A percentile compares a stretch with the other conserved stretches of the same genome.
phyloP scores from a whole-genome alignment of 2,888 invertebrate species.

The Rhaphigaster nebulosa region DNA sequence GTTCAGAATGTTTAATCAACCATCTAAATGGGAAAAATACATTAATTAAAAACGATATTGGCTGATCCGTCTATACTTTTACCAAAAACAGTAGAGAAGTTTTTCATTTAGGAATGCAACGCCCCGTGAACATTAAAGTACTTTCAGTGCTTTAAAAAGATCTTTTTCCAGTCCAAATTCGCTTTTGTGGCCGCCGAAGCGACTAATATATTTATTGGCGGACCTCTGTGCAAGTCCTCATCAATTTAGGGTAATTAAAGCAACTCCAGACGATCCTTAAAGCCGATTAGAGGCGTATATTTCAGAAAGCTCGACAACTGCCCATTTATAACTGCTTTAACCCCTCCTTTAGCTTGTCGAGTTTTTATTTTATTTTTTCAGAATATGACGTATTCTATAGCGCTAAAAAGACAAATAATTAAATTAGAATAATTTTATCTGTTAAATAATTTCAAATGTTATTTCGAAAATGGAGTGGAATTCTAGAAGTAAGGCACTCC shows the following conservation, averaged over 20 bases:
- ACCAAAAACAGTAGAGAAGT: background rate
- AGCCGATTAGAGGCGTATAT: constrained; percentile 43
- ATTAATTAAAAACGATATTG: background rate
- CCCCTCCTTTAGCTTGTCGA: background rate
- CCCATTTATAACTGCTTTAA: background rate
- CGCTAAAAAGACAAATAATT: background rate
- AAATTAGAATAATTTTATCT: too few relatives aligned
- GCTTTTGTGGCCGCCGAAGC: background rate
- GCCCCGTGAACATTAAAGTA: background rate
- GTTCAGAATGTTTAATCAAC: background rate
- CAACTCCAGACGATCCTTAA: constrained; percentile 34
- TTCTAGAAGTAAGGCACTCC: too few relatives aligned
- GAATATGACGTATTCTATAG: background rate
- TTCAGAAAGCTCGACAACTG: background rate
- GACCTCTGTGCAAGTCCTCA: background rate
- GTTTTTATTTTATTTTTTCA: background rate
- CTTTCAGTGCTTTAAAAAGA: background rate
- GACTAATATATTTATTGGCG: constrained; percentile 22
- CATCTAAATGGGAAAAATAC: background rate
- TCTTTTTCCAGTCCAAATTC: constrained; percentile 11
- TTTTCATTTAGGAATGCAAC: constrained; percentile 19
- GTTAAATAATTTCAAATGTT: too few relatives aligned
- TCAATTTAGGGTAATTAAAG: constrained; percentile 42
- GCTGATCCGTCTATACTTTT: background rate
- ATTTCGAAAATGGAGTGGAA: too few relatives aligned